Percentiles rank a stretch among this genome's conserved stretches.
These are phyloP conservation scores for Poeciliopsis occidentalis DNA, from an alignment of 2,113 vertebrate species.

Conservation along the genomic window DNA sequence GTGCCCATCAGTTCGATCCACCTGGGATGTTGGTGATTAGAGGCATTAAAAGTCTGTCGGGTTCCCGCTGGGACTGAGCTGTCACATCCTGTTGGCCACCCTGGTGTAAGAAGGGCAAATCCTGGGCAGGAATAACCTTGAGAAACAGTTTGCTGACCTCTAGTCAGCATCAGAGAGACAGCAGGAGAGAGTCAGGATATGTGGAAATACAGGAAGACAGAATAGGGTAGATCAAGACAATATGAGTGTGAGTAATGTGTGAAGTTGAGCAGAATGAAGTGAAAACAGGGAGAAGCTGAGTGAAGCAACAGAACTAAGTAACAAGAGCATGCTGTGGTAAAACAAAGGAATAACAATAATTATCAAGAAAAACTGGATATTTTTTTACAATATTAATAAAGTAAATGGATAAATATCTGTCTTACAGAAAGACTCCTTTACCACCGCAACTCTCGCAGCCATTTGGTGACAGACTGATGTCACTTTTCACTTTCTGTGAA, in stretches of 20 bases:
- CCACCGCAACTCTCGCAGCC: neutral
- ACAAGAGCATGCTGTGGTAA: neutral
- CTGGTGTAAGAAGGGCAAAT: conserved; percentile 51
- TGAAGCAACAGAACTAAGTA: neutral
- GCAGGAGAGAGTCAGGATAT: neutral
- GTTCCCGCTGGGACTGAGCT: conserved; percentile 64
- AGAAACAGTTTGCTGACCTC: conserved; percentile 60
- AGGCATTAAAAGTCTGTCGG: conserved; percentile 69
- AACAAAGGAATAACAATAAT: neutral
- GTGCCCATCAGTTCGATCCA: conserved; percentile 44
- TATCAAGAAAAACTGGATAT: neutral
- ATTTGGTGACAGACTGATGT: conserved; percentile 30
- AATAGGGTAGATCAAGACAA: neutral
- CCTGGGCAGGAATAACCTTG: conserved; percentile 66
- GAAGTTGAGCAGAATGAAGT: neutral
- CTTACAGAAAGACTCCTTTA: conserved; percentile 16
- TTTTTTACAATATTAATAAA: conserved; percentile 12
- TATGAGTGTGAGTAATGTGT: neutral
- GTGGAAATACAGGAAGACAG: neutral
- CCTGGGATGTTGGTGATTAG: conserved; percentile 56
- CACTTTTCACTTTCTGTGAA: conserved; percentile 35
- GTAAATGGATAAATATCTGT: conserved; percentile 13
- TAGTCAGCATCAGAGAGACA: conserved; percentile 13
- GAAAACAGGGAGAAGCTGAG: neutral
- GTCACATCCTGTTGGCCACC: conserved; percentile 68